A percentile compares a stretch with the other conserved stretches of the same genome.
Conservation (phyloP, 1,140 invertebrate genomes). For the Thaumetopoea pityocampa region DNA sequence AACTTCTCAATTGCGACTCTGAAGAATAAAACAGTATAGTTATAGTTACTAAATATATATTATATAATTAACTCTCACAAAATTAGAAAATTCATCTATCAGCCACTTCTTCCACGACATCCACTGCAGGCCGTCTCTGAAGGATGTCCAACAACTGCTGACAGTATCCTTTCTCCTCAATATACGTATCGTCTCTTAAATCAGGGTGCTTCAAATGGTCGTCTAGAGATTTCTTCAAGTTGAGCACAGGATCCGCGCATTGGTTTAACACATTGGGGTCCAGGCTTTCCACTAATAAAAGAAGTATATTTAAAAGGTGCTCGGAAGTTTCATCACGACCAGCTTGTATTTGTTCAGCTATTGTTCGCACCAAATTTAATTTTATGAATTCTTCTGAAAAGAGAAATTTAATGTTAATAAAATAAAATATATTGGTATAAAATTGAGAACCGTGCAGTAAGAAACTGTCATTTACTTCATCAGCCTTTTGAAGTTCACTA, state of each 20-base stretch:
- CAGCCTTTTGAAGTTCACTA: too few species aligned
- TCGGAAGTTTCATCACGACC: slow-evolving; percentile 34
- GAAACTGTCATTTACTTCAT: too few species aligned
- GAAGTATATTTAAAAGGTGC: slow-evolving; percentile 36
- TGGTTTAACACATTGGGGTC: slow-evolving; percentile 30
- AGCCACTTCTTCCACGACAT: slow-evolving; percentile 23
- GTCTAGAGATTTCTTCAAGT: slow-evolving; percentile 37
- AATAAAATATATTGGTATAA: too few species aligned
- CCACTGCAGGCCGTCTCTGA: slow-evolving; percentile 16
- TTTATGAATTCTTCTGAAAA: slow-evolving; percentile 48
- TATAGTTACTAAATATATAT: background rate
- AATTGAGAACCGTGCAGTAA: too few species aligned
- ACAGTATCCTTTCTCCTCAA: slow-evolving; percentile 48
- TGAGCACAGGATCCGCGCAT: slow-evolving; percentile 31
- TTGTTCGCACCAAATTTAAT: slow-evolving; percentile 30
- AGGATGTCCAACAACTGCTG: slow-evolving; percentile 30
- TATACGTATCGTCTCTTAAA: slow-evolving; percentile 26
- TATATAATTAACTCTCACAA: background rate
- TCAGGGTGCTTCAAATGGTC: slow-evolving; percentile 34
- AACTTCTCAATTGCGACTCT: too few species aligned
- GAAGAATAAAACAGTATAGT: too few species aligned
- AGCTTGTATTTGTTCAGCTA: slow-evolving; percentile 31
- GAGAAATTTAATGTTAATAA: slow-evolving; percentile 29
- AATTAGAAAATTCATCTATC: slow-evolving; percentile 31
- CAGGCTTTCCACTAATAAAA: slow-evolving; percentile 22